Percentiles rank a stretch among this genome's conserved stretches.
phyloP scores from a whole-genome alignment of 2,797 vertebrate genomes.

The Hippopotamyrus pictus region DNA sequence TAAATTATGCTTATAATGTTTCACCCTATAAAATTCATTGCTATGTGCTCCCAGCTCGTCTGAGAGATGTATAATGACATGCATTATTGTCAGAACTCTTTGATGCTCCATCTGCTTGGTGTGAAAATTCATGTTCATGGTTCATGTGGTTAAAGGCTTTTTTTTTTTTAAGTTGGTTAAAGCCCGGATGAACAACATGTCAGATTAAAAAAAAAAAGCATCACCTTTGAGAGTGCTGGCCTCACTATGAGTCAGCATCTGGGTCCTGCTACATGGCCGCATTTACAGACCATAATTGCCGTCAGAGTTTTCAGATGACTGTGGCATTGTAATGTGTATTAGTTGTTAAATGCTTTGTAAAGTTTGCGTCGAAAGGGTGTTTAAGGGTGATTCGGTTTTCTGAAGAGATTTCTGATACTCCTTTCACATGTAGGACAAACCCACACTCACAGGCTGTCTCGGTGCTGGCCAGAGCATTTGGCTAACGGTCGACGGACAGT shows the following conservation, averaged over 20 bases:
- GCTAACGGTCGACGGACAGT: background rate
- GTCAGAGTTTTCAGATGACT: background rate
- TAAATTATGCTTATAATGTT: background rate
- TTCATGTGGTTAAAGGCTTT: background rate
- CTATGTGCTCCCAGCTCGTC: background rate
- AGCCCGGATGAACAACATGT: background rate
- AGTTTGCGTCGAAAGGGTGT: background rate
- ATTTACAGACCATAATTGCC: background rate
- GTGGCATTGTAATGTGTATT: background rate
- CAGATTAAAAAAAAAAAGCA: background rate
- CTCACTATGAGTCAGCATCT: background rate
- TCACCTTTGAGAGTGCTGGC: background rate
- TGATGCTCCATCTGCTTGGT: background rate
- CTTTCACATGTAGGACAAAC: background rate
- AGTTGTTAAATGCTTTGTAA: background rate
- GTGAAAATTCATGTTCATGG: background rate
- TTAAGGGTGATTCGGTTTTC: background rate
- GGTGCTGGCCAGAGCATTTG: background rate
- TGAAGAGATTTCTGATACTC: background rate
- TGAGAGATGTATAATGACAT: background rate
- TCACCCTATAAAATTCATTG: background rate
- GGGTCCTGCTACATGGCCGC: background rate
- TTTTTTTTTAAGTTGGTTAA: background rate
- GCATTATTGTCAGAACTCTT: background rate
- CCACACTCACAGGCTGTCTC: too few relatives aligned